These are phyloP conservation scores for Andricus quercusramuli DNA, from an alignment of 2,888 invertebrate genomes.

Conservation along the genomic window DNA sequence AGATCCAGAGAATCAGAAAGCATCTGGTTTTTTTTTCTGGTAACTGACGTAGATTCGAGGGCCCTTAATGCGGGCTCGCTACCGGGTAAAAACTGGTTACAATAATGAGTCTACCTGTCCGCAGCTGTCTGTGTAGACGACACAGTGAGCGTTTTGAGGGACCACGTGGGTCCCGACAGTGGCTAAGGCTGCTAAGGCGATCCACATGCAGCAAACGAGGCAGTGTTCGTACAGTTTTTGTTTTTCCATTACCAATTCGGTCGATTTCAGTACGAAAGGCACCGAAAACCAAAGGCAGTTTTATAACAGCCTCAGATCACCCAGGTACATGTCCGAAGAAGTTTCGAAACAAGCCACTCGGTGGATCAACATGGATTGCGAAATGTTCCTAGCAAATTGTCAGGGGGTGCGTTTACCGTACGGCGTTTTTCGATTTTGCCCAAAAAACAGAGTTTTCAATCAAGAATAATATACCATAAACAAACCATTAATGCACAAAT, in stretches of 20 bases:
- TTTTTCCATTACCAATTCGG: constrained; percentile 73
- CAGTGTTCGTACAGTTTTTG: constrained; percentile 78
- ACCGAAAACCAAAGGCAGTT: constrained; percentile 73
- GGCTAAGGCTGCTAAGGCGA: constrained; percentile 80
- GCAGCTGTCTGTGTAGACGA: constrained; percentile 97
- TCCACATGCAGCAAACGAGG: constrained; percentile 82
- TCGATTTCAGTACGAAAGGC: constrained; percentile 76
- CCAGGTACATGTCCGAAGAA: constrained; percentile 77
- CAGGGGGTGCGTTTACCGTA: constrained; percentile 52
- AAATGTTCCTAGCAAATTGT: constrained; percentile 64
- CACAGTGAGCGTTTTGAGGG: constrained; percentile 94
- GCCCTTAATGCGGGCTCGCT: constrained; percentile 71
- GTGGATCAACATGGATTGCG: constrained; percentile 62
- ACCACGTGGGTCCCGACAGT: constrained; percentile 84
- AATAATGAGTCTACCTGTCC: constrained; percentile 90
- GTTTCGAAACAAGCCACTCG: constrained; percentile 56
- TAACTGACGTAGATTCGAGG: constrained; percentile 53
- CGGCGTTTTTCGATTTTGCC: constrained; percentile 56
- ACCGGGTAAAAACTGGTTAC: constrained; percentile 78
- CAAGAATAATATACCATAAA: neutral
- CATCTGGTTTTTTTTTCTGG: neutral
- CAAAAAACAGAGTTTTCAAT: constrained; percentile 12
- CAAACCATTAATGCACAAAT: neutral
- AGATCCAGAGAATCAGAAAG: constrained; percentile 28
- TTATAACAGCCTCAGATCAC: constrained; percentile 75